phyloP scores from a whole-genome alignment of 2,113 vertebrate genomes.

The Thunnus thynnus region DNA sequence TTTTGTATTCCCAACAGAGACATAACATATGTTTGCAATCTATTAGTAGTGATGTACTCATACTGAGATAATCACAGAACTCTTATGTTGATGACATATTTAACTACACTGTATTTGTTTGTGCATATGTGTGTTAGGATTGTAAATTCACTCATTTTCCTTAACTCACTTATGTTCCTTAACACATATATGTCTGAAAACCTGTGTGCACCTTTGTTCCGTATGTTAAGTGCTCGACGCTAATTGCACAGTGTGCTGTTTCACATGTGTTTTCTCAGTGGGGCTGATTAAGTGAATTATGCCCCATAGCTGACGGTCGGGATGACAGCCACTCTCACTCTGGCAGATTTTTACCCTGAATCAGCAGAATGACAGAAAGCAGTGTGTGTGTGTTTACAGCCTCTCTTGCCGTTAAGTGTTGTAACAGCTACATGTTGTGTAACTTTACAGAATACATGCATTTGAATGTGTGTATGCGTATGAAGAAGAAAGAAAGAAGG shows the following conservation, averaged over 20 bases:
- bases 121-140: background rate
- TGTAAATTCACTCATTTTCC: background rate
- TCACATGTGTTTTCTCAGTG: conserved; percentile 63
- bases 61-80: conserved; percentile 20
- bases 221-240: background rate
- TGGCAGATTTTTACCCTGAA: conserved; percentile 41
- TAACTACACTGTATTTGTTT: background rate
- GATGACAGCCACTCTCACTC: conserved; percentile 53
- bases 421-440: conserved; percentile 63
- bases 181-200: background rate
- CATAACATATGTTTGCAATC: background rate
- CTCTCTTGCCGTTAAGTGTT: conserved; percentile 54
- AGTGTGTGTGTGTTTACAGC: conserved; percentile 57
- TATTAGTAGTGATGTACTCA: conserved; percentile 12
- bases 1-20: background rate
- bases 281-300: conserved; percentile 64
- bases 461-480: background rate
- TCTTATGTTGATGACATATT: conserved; percentile 1
- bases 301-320: conserved; percentile 52
- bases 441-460: conserved; percentile 10
- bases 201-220: conserved; percentile 2
- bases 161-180: background rate
- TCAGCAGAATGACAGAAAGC: conserved; percentile 60
- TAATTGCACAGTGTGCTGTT: conserved; percentile 48
- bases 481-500: too few species aligned